Percentiles rank a stretch among this genome's conserved stretches.
phyloP scores from a whole-genome alignment of 2,888 invertebrate species.

The Yponomeuta malinellus region DNA sequence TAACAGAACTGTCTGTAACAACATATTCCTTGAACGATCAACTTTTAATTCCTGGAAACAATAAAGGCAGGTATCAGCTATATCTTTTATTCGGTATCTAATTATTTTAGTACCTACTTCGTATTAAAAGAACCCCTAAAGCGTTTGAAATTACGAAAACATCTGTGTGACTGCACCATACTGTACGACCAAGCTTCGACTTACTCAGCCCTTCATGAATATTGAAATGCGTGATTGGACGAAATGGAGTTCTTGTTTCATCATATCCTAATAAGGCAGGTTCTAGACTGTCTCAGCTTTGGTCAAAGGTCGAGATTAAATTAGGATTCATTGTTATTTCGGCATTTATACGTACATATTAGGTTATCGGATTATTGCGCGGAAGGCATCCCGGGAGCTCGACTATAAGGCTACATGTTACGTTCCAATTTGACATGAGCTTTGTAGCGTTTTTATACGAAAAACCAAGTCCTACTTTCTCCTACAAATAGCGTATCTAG shows the following conservation, averaged over 20 bases:
- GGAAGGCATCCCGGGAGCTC: not conserved
- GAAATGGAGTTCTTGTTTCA: slow-evolving; percentile 14
- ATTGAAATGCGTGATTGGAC: slow-evolving; percentile 3
- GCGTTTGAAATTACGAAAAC: too few species aligned
- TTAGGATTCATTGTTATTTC: slow-evolving; percentile 13
- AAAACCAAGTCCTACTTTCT: not conserved
- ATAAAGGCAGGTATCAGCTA: too few species aligned
- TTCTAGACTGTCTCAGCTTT: not conserved
- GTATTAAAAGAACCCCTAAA: too few species aligned
- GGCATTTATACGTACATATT: not conserved
- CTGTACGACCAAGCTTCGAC: not conserved
- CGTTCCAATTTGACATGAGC: not conserved
- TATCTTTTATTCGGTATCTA: too few species aligned
- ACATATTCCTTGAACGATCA: too few species aligned
- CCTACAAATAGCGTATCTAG: not conserved
- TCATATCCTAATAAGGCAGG: not conserved
- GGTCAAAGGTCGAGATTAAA: slow-evolving; percentile 9
- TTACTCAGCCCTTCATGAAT: slow-evolving; percentile 9
- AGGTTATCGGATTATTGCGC: not conserved
- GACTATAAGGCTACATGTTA: not conserved
- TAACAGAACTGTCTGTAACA: too few species aligned
- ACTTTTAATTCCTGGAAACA: too few species aligned
- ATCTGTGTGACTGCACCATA: too few species aligned
- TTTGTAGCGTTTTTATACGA: not conserved
- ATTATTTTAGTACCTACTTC: too few species aligned